Evolutionary conservation across 2,888 invertebrate genomes (phyloP).

Genomic region (Eudasyphora cyanicolor): DNA sequence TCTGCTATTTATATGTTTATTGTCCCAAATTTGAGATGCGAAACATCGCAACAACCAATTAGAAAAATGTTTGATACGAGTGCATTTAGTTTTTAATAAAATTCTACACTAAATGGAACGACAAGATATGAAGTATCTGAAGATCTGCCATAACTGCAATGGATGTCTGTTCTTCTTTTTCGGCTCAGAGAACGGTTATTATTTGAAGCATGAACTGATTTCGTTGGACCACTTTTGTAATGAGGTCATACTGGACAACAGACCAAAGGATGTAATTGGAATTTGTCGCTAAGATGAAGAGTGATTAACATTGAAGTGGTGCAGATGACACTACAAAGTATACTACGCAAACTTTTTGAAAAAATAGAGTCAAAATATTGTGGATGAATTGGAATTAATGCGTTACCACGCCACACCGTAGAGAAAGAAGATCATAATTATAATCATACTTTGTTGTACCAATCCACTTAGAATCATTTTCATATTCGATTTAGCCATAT

Average conservation of each 20-base stretch:
- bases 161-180: too few species aligned
- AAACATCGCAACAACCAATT: constrained; percentile 9
- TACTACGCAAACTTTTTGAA: too few species aligned
- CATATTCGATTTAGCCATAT: too few species aligned
- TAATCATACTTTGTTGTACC: too few species aligned
- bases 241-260: neutral
- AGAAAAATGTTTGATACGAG: constrained; percentile 24
- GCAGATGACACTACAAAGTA: too few species aligned
- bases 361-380: too few species aligned
- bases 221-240: neutral
- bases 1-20: constrained; percentile 20
- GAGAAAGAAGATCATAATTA: too few species aligned
- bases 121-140: neutral
- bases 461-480: too few species aligned
- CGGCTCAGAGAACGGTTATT: constrained; percentile 11
- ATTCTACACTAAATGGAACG: neutral
- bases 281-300: too few species aligned
- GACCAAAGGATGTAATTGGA: neutral
- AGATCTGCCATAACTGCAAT: neutral
- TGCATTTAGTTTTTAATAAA: constrained; percentile 9
- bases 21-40: constrained; percentile 24
- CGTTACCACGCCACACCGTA: too few species aligned
- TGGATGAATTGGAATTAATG: too few species aligned
- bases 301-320: too few species aligned
- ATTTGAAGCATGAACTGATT: neutral